Conservation (phyloP, 1,140 invertebrate species). For the Tetramorium simillimum region DNA sequence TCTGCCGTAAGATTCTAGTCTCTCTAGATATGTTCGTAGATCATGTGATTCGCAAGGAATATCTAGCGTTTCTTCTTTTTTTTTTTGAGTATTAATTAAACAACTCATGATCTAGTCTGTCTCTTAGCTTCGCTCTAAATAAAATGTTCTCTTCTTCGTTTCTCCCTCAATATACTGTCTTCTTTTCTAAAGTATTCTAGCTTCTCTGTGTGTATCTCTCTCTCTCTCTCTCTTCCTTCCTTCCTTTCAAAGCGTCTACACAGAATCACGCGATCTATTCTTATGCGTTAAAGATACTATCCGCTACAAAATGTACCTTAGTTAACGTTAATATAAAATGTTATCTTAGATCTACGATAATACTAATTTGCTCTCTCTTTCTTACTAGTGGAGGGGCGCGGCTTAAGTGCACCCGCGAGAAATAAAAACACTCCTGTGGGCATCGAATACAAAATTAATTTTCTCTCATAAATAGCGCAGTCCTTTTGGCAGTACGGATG, state of each 20-base stretch:
- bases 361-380: constrained; percentile 60
- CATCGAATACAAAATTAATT: constrained; percentile 67
- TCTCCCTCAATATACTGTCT: not conserved
- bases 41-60: constrained; percentile 24
- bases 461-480: constrained; percentile 4
- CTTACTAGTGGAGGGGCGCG: constrained; percentile 48
- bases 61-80: constrained; percentile 27
- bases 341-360: constrained; percentile 69
- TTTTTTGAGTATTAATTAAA: constrained; percentile 40
- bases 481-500: constrained; percentile 41
- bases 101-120: constrained; percentile 25
- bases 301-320: constrained; percentile 76
- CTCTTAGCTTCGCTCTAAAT: constrained; percentile 24
- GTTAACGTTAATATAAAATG: constrained; percentile 78
- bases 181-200: constrained; percentile 29
- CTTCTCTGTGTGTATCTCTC: not conserved
- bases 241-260: constrained; percentile 55
- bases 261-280: constrained; percentile 57
- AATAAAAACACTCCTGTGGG: constrained; percentile 65
- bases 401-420: constrained; percentile 34
- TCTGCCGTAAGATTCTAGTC: constrained; percentile 42
- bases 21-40: constrained; percentile 62
- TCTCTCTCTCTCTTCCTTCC: constrained; percentile 13
- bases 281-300: constrained; percentile 65
- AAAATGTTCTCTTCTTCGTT: constrained; percentile 20